These are phyloP conservation scores for Thera britannica DNA, from an alignment of 2,888 invertebrate genomes.

Conservation along the genomic window DNA sequence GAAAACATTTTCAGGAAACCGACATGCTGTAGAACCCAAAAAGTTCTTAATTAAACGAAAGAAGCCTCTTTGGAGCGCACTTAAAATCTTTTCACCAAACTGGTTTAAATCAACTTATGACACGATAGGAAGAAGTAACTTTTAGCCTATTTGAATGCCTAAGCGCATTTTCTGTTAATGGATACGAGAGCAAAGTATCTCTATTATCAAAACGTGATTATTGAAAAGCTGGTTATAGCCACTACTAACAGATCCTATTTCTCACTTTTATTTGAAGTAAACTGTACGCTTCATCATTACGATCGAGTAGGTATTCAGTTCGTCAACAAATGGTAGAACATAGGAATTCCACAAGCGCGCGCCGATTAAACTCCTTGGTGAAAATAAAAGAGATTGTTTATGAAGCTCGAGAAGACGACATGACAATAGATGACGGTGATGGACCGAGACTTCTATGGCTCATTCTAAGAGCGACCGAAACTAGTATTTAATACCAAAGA, in stretches of 20 bases:
- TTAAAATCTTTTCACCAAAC: too few relatives aligned
- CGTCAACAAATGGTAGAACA: constrained; percentile 42
- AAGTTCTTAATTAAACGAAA: too few relatives aligned
- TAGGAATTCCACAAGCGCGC: constrained; percentile 78
- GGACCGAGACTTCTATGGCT: constrained; percentile 67
- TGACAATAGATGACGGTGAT: constrained; percentile 82
- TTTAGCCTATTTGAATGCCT: too few relatives aligned
- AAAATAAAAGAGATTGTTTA: constrained; percentile 84
- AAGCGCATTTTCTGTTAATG: too few relatives aligned
- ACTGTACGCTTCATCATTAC: not conserved
- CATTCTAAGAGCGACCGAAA: constrained; percentile 64
- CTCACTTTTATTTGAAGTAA: not conserved
- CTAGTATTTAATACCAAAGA: constrained; percentile 72
- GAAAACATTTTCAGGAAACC: too few relatives aligned
- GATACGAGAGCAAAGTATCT: too few relatives aligned
- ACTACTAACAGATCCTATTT: not conserved
- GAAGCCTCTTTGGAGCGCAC: too few relatives aligned
- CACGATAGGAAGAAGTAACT: too few relatives aligned
- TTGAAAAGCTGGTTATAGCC: not conserved
- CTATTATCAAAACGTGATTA: too few relatives aligned
- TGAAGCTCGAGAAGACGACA: constrained; percentile 81
- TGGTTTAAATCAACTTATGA: too few relatives aligned
- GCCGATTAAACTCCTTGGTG: constrained; percentile 81
- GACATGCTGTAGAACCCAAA: too few relatives aligned
- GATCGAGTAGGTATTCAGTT: constrained; percentile 6